Evolutionary conservation across 2,888 invertebrate genomes (phyloP), one percentile per base, ranked within the genome.

Genomic region (Lordiphosa fenestrarum): DNA sequence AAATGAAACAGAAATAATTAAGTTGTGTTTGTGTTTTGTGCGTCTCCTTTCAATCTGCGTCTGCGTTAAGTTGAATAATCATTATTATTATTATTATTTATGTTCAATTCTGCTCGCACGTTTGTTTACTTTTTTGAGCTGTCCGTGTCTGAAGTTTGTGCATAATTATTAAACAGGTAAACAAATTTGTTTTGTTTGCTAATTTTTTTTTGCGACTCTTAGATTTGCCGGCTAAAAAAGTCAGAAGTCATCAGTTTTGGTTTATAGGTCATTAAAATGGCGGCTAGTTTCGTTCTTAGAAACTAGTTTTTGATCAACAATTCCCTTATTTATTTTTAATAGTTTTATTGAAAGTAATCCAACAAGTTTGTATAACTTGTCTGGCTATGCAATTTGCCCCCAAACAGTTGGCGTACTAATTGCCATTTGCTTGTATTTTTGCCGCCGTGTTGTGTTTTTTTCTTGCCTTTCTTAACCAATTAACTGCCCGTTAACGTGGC

Each of bases 401-500:
- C 23, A 25, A 25, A 46, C 35, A 46, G 12, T 33, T 33, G 36
- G 36, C 33, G 35, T 57, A 64, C 71, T 74, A 73, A 74, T 74
- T 74, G 69, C 59, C 69, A 63, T 71, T 69, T 71, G 71, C 53
- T 46, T 53, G 71, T 69, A 68, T 56, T 61, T 69, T 62, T 69
- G 55, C 50, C 53, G 61, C 63, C 63, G 37, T 25, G 37, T 38
- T 40, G 51, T 52, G 46, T 65, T n/a, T n/a, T n/a, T n/a, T n/a
- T n/a, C 39, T 52, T 51, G 53, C 37, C 57, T 69, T 70, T 66
- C 71, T 74, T 74, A 58, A 63, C 55, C 72, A 74, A 74, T 74
- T 74, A 66, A 63, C 58, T 66, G 57, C 53, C 68, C 70, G 65
- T 69, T 69, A 72, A 67, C 65, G 59, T 77, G 77, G 69, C 81